Evolutionary conservation across 2,888 invertebrate species (phyloP), one percentile per base, ranked within the genome.

Genomic region (Eristalinus sepulchralis): DNA sequence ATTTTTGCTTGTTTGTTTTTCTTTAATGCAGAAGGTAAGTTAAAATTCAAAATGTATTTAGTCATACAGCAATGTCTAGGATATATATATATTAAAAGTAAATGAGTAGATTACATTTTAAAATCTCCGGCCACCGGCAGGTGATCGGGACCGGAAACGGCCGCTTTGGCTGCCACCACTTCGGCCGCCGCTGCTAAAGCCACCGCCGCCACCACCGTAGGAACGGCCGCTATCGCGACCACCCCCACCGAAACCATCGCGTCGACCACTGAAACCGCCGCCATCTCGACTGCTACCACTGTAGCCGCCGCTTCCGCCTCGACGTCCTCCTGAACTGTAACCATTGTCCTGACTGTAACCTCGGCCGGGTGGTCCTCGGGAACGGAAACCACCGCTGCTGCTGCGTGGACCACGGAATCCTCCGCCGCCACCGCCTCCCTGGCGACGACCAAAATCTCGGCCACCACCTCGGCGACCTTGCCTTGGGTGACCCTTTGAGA

Each of bases 401-500:
- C 93, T 92, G 88, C 91, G 90, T 83, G 93, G 92, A 68, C 93
- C 93, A 80, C 93, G 94, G 70, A 94, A 92, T 66, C 94, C 93
- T 78, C 88, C 88, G 84, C 95, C 93, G 77, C 94, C 93, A 11
- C 89, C 95, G 94, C 90, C 91, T 66, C 93, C 92, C 64, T 91
- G 77, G 90, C 90, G 83, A 90, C 92, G 81, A 91, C 94, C 93
- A 66, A 93, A 93, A 75, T 93, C 92, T 88, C 92, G 92, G 27
- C 93, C 92, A 71, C 93, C 91, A 62, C 93, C 93, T 63, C 94
- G 93, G 88, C 95, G 94, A 85, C 95, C 94, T 77, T 95, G 95
- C 63, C 96, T 95, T 88, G 96, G 95, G 88, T 96, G 95, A 89
- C 96, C 96, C 89, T 97, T 95, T 79, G 97, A 97, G 90, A 97